A percentile compares a stretch with the other conserved stretches of the same genome.
phyloP scores from a whole-genome alignment of 2,113 vertebrate species.

The Ceratotherium simum region DNA sequence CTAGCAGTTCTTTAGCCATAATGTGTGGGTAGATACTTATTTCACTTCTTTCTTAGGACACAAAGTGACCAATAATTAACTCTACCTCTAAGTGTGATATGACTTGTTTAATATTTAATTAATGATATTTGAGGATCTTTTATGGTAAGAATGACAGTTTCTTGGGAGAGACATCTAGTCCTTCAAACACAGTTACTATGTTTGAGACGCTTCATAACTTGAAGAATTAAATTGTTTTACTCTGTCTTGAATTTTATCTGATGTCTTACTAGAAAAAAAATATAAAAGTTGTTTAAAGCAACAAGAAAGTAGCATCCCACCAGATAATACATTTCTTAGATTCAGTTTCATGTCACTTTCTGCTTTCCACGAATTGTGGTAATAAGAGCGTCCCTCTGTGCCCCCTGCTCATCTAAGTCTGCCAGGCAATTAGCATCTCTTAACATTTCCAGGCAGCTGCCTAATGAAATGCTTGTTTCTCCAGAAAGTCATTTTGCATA shows the following conservation, averaged over 20 bases:
- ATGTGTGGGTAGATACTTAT: neutral
- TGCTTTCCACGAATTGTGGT: slow-evolving; percentile 65
- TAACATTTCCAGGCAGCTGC: slow-evolving; percentile 83
- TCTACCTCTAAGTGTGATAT: neutral
- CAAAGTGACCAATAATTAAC: neutral
- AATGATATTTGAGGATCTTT: slow-evolving; percentile 23
- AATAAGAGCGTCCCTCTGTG: slow-evolving; percentile 59
- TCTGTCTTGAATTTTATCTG: neutral
- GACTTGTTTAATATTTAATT: slow-evolving; percentile 1
- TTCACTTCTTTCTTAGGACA: neutral
- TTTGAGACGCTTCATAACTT: neutral
- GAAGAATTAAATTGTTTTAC: neutral
- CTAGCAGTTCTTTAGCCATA: neutral
- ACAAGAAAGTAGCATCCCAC: neutral
- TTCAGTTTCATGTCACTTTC: slow-evolving; percentile 46
- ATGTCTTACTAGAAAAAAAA: neutral
- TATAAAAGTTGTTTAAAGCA: neutral
- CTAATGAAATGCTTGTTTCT: slow-evolving; percentile 85
- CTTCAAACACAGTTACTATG: slow-evolving; percentile 10
- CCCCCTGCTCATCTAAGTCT: slow-evolving; percentile 55
- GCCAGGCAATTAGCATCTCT: slow-evolving; percentile 82
- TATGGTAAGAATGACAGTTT: slow-evolving; percentile 14
- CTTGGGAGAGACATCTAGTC: neutral
- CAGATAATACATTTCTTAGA: slow-evolving; percentile 50
- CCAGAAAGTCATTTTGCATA: slow-evolving; percentile 76